A percentile compares a stretch with the other conserved stretches of the same genome.
phyloP scores from a whole-genome alignment of 2,797 vertebrate genomes.

The Schizothorax lantsangensis region DNA sequence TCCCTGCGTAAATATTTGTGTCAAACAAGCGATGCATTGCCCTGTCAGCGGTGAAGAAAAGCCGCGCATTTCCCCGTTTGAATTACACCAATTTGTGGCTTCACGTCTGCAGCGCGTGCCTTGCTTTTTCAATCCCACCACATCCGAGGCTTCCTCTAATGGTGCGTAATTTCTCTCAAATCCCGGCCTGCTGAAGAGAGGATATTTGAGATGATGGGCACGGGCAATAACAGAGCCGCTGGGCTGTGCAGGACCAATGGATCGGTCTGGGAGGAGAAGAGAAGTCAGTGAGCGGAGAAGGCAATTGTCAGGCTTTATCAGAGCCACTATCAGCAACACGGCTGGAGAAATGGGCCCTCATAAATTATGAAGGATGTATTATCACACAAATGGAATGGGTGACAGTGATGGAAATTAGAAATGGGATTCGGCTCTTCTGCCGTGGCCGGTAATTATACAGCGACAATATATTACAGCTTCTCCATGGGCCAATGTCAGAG shows the following conservation, averaged over 20 bases:
- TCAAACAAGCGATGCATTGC: conserved; percentile 45
- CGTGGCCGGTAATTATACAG: conserved; percentile 55
- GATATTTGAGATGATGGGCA: conserved; percentile 50
- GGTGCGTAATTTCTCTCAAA: conserved; percentile 59
- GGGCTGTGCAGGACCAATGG: conserved; percentile 47
- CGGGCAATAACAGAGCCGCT: conserved; percentile 49
- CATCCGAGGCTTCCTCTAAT: conserved; percentile 58
- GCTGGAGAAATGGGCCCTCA: conserved; percentile 58
- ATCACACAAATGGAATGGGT: conserved; percentile 66
- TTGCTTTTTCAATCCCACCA: conserved; percentile 61
- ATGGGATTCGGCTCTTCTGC: conserved; percentile 48
- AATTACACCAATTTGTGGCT: conserved; percentile 66
- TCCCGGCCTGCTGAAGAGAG: conserved; percentile 13
- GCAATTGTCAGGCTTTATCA: conserved; percentile 60
- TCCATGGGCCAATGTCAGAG: neutral
- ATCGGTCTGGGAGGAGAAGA: conserved; percentile 46
- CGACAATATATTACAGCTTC: conserved; percentile 56
- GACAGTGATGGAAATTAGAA: conserved; percentile 68
- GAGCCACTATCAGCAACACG: conserved; percentile 51
- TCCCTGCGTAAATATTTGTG: conserved; percentile 56
- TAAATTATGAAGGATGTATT: conserved; percentile 70
- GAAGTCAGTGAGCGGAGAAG: conserved; percentile 52
- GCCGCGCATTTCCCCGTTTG: conserved; percentile 13
- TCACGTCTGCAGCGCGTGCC: conserved; percentile 35
- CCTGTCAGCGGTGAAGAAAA: conserved; percentile 38